Base-by-base conservation (phyloP, 92 coral and sea anemone species). In the Actinostola sp. region DNA sequence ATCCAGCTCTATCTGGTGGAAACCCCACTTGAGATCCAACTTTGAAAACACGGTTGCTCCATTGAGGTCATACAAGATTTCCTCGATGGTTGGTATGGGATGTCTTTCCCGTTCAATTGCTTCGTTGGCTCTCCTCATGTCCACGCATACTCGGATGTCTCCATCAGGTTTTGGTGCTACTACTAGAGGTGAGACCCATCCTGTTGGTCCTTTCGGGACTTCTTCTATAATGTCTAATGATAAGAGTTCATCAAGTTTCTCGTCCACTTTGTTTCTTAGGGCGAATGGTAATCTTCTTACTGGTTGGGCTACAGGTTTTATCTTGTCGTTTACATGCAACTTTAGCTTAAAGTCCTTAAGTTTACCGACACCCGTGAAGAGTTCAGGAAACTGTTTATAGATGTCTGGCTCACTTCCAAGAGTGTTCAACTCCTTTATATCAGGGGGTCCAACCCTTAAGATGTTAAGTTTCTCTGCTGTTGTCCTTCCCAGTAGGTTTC, bases 381-480 rank as follows among this genome's bases (percentile, higher is more conserved):
- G 39, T 41, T 41, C 15, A 41, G 12, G 13, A 34, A 31, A 64
- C 42, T 34, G n/a, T 14, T 31, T 14, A n/a, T n/a, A n/a, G n/a
- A n/a, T n/a, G n/a, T n/a, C n/a, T n/a, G n/a, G n/a, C n/a, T n/a
- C n/a, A n/a, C 45, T 39, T 39, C 45, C 14, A 7, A 39, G 45
- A 39, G 45, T 39, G 14, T 39, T 7, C 45, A 39, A 14, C 45
- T 39, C 14, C 7, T 39, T 14, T 7, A 39, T 14, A 14, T 14
- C 14, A 7, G 45, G 45, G 14, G 45, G 45, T 39, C 87, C 84
- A 14, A 81, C 87, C 55, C 87, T 61, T 15, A 87, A 34, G 30
- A 82, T 77, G 15, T 70, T 70, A 58, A 80, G 62, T n/a, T 68
- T 73, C 64, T 74, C 73, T 5, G 87, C 81, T 21, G 87, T 86